phyloP scores from a whole-genome alignment of 1,140 invertebrate species.

The Gonatopus flavifemur region DNA sequence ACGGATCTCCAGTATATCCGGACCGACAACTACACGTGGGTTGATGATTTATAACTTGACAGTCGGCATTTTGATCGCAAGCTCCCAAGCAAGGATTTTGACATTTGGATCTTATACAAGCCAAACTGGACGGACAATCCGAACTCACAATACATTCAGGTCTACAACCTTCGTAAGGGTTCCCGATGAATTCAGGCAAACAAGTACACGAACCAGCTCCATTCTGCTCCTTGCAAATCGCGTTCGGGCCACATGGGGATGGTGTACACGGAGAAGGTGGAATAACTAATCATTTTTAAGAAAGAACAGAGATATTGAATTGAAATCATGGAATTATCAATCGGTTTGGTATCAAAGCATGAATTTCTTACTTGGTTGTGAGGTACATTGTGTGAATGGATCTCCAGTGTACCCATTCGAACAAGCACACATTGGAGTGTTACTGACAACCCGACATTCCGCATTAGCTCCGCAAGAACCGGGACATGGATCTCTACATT shows the following conservation, averaged over 20 bases:
- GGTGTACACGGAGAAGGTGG: slow-evolving; percentile 62
- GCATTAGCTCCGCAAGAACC: slow-evolving; percentile 67
- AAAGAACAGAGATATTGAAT: not conserved
- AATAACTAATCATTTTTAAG: not conserved
- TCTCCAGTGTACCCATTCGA: slow-evolving; percentile 62
- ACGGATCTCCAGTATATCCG: slow-evolving; percentile 63
- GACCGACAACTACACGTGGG: slow-evolving; percentile 55
- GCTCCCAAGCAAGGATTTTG: slow-evolving; percentile 68
- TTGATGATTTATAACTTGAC: slow-evolving; percentile 69
- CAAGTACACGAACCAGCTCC: slow-evolving; percentile 69
- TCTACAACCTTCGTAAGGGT: slow-evolving; percentile 71
- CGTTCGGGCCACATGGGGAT: slow-evolving; percentile 70
- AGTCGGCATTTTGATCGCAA: slow-evolving; percentile 68
- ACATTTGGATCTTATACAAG: slow-evolving; percentile 66
- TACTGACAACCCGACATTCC: slow-evolving; percentile 65
- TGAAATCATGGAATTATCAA: not conserved
- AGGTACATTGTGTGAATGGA: slow-evolving; percentile 59
- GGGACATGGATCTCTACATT: slow-evolving; percentile 71
- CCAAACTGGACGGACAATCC: slow-evolving; percentile 64
- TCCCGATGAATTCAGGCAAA: slow-evolving; percentile 67
- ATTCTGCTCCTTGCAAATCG: slow-evolving; percentile 69
- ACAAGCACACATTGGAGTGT: slow-evolving; percentile 66
- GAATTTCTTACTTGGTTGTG: slow-evolving; percentile 55
- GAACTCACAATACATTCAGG: slow-evolving; percentile 68
- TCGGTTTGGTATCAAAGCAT: not conserved